Percentiles rank a stretch among this genome's conserved stretches.
phyloP scores from a whole-genome alignment of 2,113 vertebrate species.

The Sphaerodactylus townsendi region DNA sequence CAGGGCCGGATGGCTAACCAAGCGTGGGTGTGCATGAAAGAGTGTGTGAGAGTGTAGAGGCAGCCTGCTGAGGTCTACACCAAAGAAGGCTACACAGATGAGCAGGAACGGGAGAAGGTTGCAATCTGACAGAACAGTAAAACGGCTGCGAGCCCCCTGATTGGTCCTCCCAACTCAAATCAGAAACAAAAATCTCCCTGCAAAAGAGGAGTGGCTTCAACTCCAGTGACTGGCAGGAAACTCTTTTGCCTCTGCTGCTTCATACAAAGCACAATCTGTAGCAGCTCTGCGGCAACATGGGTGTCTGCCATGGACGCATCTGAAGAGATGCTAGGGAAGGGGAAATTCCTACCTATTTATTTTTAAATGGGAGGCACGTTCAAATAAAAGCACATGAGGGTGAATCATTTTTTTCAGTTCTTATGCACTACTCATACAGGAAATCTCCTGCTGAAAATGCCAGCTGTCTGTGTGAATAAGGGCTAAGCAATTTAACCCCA shows the following conservation, averaged over 20 bases:
- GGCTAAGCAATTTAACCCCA: slow-evolving; percentile 41
- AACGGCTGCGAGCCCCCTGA: slow-evolving; percentile 30
- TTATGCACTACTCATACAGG: slow-evolving; percentile 30
- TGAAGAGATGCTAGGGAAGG: not conserved
- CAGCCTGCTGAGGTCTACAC: slow-evolving; percentile 30
- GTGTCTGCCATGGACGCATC: fast-evolving
- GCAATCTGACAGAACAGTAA: slow-evolving; percentile 68
- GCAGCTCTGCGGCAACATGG: slow-evolving; percentile 44
- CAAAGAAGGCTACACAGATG: slow-evolving; percentile 57
- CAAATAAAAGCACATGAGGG: slow-evolving; percentile 53
- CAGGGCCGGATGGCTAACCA: slow-evolving; percentile 25
- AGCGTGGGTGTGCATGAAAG: slow-evolving; percentile 10
- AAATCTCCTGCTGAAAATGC: slow-evolving; percentile 41
- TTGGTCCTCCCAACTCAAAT: slow-evolving; percentile 56
- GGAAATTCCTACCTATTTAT: not conserved
- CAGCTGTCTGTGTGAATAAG: slow-evolving; percentile 47
- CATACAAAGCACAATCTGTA: slow-evolving; percentile 55
- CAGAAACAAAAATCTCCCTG: slow-evolving; percentile 43
- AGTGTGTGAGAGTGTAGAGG: not conserved
- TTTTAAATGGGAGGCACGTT: not conserved
- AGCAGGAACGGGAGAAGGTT: slow-evolving; percentile 53
- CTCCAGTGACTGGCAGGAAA: slow-evolving; percentile 49
- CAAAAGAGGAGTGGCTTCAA: slow-evolving; percentile 70
- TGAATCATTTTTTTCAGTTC: slow-evolving; percentile 49
- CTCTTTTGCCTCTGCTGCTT: slow-evolving; percentile 40